Conservation (phyloP, 2,797 vertebrate genomes). For the Eremophila alpestris region DNA sequence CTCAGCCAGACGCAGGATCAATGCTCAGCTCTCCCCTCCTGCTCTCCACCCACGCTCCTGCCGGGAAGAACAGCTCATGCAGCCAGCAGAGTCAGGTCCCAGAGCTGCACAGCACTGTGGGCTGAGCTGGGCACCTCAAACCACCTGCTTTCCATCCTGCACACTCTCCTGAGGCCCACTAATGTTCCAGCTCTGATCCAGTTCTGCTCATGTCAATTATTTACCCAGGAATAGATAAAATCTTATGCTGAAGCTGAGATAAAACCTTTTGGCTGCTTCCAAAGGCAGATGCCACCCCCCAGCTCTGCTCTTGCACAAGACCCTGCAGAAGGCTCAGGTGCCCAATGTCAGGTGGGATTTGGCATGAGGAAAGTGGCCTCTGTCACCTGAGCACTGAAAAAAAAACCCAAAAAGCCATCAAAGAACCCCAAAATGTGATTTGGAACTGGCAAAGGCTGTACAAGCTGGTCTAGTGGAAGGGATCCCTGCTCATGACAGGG, state of each 20-base stretch:
- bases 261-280: neutral
- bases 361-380: fast-evolving
- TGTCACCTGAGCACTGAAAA: neutral
- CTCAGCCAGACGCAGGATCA: neutral
- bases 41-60: neutral
- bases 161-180: neutral
- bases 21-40: neutral
- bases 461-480: neutral
- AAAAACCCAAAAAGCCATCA: neutral
- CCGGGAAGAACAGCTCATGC: fast-evolving
- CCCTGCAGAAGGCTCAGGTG: neutral
- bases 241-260: neutral
- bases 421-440: neutral
- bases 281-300: neutral
- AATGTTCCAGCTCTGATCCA: neutral
- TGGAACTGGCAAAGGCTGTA: neutral
- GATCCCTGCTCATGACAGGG: no score
- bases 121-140: fast-evolving
- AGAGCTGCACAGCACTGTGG: neutral
- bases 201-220: neutral
- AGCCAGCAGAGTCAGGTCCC: neutral
- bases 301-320: neutral
- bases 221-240: neutral
- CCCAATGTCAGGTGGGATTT: neutral
- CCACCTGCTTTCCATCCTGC: neutral